phyloP scores from a whole-genome alignment of 2,888 invertebrate species.

The Heliconius hortense region DNA sequence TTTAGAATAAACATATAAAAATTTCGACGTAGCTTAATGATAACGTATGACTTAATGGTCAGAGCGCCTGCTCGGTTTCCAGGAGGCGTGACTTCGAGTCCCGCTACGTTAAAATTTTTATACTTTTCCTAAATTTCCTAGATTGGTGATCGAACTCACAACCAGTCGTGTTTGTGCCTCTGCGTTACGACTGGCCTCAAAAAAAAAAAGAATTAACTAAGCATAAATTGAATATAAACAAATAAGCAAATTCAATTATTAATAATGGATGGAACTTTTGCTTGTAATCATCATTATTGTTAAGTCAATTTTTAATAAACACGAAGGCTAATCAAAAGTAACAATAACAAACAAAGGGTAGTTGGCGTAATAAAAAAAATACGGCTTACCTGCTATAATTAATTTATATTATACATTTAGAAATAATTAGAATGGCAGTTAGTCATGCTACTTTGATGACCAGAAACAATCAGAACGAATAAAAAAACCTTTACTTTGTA shows the following conservation, averaged over 20 bases:
- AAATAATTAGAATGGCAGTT: background rate
- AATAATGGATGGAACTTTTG: background rate
- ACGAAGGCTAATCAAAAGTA: slow-evolving; percentile 2
- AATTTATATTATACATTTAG: background rate
- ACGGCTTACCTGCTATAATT: background rate
- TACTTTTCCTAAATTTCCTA: no score
- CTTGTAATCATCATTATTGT: background rate
- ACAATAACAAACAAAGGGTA: background rate
- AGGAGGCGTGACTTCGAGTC: no score
- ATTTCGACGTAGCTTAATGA: no score
- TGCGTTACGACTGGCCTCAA: no score
- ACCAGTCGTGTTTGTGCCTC: no score
- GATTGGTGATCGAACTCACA: no score
- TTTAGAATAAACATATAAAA: no score
- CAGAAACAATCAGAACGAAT: background rate
- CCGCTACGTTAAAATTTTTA: no score
- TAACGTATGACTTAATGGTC: no score
- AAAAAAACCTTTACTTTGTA: background rate
- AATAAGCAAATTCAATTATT: background rate
- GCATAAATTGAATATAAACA: no score
- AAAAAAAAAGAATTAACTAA: no score
- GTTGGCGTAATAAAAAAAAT: background rate
- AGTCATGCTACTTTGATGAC: background rate
- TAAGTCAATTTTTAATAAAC: slow-evolving; percentile 6
- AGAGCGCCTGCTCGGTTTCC: no score